phyloP scores from a whole-genome alignment of 2,113 vertebrate species.

The Microcebus tavaratra region DNA sequence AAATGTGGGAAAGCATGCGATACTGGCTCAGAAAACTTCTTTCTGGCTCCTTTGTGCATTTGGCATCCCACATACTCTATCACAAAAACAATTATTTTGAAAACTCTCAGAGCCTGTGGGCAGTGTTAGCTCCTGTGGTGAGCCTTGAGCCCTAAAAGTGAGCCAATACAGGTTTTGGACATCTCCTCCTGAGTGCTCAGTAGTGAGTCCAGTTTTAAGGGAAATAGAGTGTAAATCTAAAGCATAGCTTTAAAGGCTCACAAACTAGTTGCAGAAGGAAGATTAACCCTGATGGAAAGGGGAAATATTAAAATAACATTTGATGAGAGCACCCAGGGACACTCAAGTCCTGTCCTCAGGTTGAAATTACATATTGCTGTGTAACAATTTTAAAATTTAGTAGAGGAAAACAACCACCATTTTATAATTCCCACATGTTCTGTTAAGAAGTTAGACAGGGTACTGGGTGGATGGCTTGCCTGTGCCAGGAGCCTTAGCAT shows the following conservation, averaged over 20 bases:
- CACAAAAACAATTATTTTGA: neutral
- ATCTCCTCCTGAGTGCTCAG: neutral
- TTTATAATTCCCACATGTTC: neutral
- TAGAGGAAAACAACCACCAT: neutral
- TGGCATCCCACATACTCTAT: neutral
- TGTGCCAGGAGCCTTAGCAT: neutral
- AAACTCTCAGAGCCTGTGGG: neutral
- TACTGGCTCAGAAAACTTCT: neutral
- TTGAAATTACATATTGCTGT: neutral
- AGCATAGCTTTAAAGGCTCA: neutral
- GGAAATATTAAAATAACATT: constrained; percentile 14
- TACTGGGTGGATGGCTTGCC: neutral
- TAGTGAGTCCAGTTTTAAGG: neutral
- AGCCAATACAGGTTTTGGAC: neutral
- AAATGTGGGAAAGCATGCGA: neutral
- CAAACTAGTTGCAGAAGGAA: neutral
- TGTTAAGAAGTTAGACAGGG: neutral
- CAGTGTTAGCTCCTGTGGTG: neutral
- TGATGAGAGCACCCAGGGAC: neutral
- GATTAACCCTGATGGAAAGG: neutral
- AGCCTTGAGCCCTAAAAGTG: neutral
- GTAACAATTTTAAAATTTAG: neutral
- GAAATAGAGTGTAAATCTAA: neutral
- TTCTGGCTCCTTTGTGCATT: neutral
- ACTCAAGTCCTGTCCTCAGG: neutral